Percentiles rank a stretch among this genome's conserved stretches.
Conservation (phyloP, 1,140 invertebrate species). For the Tetraneura akinire region DNA sequence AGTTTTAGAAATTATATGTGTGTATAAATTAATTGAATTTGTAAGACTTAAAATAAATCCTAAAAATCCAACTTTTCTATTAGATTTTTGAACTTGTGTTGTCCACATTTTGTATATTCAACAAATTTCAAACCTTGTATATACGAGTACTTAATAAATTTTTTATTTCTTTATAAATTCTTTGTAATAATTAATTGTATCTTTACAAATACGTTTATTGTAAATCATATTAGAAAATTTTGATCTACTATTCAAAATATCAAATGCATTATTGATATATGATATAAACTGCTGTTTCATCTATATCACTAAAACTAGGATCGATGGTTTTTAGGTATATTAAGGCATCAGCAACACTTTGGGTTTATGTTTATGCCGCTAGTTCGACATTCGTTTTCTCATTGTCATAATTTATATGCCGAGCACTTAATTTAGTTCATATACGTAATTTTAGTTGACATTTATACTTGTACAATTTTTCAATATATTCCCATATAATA, state of each 20-base stretch:
- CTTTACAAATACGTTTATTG: background rate
- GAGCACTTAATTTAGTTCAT: background rate
- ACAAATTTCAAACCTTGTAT: background rate
- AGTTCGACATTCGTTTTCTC: too few relatives aligned
- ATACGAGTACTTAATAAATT: background rate
- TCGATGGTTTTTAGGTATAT: background rate
- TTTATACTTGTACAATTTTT: constrained; percentile 17
- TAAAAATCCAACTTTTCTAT: background rate
- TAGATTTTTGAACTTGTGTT: background rate
- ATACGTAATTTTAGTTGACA: background rate
- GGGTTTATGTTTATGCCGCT: constrained; percentile 6
- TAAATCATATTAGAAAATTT: background rate
- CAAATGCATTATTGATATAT: constrained; percentile 32
- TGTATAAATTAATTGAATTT: constrained; percentile 5
- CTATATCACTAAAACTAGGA: background rate
- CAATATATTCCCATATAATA: constrained; percentile 13
- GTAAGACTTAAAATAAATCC: background rate
- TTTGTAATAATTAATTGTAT: background rate
- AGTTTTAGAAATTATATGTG: background rate
- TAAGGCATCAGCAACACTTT: constrained; percentile 20
- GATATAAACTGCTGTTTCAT: background rate
- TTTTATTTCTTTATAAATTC: background rate
- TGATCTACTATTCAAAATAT: constrained; percentile 30
- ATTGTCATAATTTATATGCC: background rate
- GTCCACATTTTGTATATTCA: constrained; percentile 2